Conservation (phyloP, 2,797 vertebrate species). For the Oreortyx pictus region DNA sequence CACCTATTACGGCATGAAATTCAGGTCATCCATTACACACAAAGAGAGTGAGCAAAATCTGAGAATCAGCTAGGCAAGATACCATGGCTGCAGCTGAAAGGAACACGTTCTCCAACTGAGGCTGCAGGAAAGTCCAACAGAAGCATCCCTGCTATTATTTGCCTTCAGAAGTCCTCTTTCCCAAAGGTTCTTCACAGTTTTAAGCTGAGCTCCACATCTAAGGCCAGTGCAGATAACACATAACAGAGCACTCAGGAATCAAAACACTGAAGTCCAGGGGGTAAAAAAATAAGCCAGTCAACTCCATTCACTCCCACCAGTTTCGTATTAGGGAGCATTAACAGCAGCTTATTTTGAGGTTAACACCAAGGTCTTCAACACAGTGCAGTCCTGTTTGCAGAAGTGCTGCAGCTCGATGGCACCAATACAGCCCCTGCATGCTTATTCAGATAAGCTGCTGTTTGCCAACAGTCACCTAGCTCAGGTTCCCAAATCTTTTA, state of each 20-base stretch:
- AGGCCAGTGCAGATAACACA: neutral
- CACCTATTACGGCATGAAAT: neutral
- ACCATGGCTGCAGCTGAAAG: neutral
- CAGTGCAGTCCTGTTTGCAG: neutral
- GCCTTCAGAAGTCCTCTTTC: neutral
- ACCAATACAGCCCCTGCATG: neutral
- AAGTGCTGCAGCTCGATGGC: neutral
- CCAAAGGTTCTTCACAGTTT: neutral
- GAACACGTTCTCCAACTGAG: neutral
- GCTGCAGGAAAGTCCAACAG: neutral
- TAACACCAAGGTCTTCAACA: slow-evolving; percentile 37
- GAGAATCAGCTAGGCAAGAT: neutral
- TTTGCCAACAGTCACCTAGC: neutral
- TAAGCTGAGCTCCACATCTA: neutral
- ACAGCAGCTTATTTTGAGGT: slow-evolving; percentile 53
- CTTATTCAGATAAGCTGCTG: neutral
- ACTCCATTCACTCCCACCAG: neutral
- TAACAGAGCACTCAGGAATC: neutral
- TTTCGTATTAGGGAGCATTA: slow-evolving; percentile 24
- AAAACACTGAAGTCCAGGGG: neutral
- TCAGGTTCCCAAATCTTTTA: neutral
- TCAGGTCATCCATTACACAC: neutral
- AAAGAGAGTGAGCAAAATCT: neutral
- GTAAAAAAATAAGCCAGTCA: neutral
- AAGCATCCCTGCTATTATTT: neutral